Conservation (phyloP, 2,888 invertebrate species). For the Hanleya hanleyi region DNA sequence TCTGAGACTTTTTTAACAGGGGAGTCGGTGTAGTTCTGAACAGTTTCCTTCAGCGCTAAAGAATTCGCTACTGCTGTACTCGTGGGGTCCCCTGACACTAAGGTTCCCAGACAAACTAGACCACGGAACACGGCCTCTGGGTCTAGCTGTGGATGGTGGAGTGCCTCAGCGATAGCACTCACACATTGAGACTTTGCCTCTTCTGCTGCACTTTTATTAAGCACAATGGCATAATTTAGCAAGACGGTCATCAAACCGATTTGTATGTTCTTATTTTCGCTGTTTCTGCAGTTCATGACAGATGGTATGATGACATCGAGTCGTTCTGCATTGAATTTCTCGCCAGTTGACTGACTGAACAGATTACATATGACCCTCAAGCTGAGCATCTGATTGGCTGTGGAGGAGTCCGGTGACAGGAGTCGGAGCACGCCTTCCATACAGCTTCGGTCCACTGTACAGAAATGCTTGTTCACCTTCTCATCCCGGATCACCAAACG, state of each 20-base stretch:
- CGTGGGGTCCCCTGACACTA: constrained; percentile 74
- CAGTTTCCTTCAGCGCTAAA: constrained; percentile 48
- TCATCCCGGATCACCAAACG: constrained; percentile 86
- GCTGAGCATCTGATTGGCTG: constrained; percentile 75
- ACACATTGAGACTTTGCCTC: constrained; percentile 64
- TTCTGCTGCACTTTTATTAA: constrained; percentile 48
- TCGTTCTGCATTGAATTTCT: constrained; percentile 49
- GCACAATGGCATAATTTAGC: constrained; percentile 81
- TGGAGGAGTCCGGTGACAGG: constrained; percentile 51
- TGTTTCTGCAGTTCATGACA: constrained; percentile 44
- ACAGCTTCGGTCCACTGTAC: constrained; percentile 72
- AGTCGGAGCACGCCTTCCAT: constrained; percentile 73
- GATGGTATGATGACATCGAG: constrained; percentile 55
- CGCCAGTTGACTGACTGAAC: constrained; percentile 79
- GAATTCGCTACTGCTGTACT: constrained; percentile 61
- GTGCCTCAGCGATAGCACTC: constrained; percentile 43
- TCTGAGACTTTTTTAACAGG: neutral
- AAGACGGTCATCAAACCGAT: constrained; percentile 84
- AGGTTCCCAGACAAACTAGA: constrained; percentile 85
- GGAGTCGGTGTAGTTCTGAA: neutral
- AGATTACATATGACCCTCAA: constrained; percentile 83
- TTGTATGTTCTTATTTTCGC: constrained; percentile 76
- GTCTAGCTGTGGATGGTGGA: constrained; percentile 75
- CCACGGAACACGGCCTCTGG: constrained; percentile 84
- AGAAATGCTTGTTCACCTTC: constrained; percentile 78